Evolutionary conservation across 2,113 vertebrate genomes (phyloP).

Genomic region (Heliornis fulica): DNA sequence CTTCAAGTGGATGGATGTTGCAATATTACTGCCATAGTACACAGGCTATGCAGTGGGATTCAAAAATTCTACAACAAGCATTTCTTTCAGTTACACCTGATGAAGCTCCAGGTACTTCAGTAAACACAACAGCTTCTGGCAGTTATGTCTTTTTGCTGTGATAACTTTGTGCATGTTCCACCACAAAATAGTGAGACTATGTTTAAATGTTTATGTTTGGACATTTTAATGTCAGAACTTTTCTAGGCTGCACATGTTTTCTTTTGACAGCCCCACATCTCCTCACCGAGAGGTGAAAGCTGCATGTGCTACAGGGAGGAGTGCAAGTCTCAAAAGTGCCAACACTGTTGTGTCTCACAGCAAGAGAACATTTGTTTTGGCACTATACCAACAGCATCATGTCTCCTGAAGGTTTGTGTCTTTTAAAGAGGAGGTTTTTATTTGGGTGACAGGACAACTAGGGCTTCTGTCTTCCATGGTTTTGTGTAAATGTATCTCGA

Average conservation of each 20-base stretch:
- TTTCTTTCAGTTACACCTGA: not conserved
- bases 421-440: not conserved
- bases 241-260: not conserved
- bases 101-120: not conserved
- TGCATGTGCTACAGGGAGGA: not conserved
- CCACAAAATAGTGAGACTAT: not conserved
- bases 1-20: not conserved
- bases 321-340: not conserved
- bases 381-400: not conserved
- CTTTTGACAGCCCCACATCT: not conserved
- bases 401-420: not conserved
- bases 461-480: not conserved
- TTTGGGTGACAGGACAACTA: not conserved
- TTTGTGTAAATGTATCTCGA: not conserved
- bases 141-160: not conserved
- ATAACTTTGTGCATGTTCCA: not conserved
- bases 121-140: not conserved
- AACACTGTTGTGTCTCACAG: not conserved
- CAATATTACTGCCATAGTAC: not conserved
- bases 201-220: not conserved
- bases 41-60: not conserved
- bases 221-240: not conserved
- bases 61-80: too few species aligned
- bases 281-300: not conserved
- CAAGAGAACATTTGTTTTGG: not conserved